Conservation (phyloP, 2,113 vertebrate genomes). For the Carassius gibelio region DNA sequence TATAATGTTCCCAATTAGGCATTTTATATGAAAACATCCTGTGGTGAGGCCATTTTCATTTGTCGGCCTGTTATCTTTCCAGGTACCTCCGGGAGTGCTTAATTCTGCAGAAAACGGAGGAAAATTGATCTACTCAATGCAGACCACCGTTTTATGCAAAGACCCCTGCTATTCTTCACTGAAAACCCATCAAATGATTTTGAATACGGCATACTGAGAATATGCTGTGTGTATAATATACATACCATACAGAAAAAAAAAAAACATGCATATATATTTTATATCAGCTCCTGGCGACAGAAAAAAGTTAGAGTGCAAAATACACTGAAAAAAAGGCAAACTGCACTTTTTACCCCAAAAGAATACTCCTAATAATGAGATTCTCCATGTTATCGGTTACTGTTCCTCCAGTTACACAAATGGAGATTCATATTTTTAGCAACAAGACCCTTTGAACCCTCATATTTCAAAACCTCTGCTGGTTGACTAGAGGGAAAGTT, state of each 20-base stretch:
- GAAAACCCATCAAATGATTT: slow-evolving; percentile 45
- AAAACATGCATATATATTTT: not conserved
- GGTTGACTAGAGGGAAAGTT: not conserved
- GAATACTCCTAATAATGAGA: too few species aligned
- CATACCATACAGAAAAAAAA: not conserved
- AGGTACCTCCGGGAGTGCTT: slow-evolving; percentile 22
- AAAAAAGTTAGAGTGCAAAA: not conserved
- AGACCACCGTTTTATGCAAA: not conserved
- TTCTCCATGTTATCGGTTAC: not conserved
- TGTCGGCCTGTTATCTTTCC: slow-evolving; percentile 48
- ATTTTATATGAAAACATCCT: slow-evolving; percentile 51
- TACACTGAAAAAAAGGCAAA: not conserved
- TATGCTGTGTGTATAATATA: not conserved
- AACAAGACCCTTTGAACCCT: not conserved
- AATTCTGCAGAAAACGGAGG: slow-evolving; percentile 27
- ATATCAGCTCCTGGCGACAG: not conserved
- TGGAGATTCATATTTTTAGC: not conserved
- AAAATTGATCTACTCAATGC: slow-evolving; percentile 36
- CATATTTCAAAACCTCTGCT: slow-evolving; percentile 1
- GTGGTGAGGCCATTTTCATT: slow-evolving; percentile 45
- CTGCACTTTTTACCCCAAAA: not conserved
- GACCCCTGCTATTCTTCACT: slow-evolving; percentile 38
- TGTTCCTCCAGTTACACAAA: not conserved
- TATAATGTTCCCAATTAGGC: slow-evolving; percentile 72
- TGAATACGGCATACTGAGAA: slow-evolving; percentile 38